Evolutionary conservation across 2,797 vertebrate genomes (phyloP), one percentile per base, ranked within the genome.

Genomic region (Pteropus rufus): DNA sequence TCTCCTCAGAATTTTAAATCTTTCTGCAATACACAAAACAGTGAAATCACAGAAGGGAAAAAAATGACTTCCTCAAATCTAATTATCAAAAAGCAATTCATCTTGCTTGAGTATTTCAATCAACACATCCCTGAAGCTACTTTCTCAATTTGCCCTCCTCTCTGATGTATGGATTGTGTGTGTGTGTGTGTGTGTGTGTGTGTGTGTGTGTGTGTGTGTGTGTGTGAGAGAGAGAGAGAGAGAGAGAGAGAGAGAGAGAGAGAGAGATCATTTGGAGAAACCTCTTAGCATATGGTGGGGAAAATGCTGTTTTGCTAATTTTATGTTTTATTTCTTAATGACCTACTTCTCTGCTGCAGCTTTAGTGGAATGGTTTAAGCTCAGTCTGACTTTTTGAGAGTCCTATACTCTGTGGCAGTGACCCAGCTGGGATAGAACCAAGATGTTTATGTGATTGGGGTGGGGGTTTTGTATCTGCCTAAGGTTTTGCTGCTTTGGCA

Each of bases 21-120:
- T 96, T 95, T 95, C 77, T 91, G 85, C 26, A 93, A 91, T 86
- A 85, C 26, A 58, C 46, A 81, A 86, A 97, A 92, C 58, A 93
- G 39, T 94, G 85, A 56, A 95, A 18, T 87, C 85, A 72, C 85
- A 72, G 41, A 90, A 64, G 82, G 77, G 54, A 62, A 65, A 72
- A 65, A 69, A 23, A 72, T 29, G 1, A 49, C 31, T 46, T 84
- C 69, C 36, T 96, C 77, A 96, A 89, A 97, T 93, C 95, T 94
- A 94, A 97, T 96, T 97, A 96, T 96, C 88, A 97, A 93, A 97
- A 96, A 95, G 80, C 69, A 93, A 95, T 95, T 93, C 83, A 95
- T 97, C 96, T 96, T 97, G 60, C 56, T 93, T 64, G 65, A 96
- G 19, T 91, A 91, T 96, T 85, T 97, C 94, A 96, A 77, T 89